Base-by-base conservation (phyloP, 2,888 invertebrate species). In the Trisateles emortualis region DNA sequence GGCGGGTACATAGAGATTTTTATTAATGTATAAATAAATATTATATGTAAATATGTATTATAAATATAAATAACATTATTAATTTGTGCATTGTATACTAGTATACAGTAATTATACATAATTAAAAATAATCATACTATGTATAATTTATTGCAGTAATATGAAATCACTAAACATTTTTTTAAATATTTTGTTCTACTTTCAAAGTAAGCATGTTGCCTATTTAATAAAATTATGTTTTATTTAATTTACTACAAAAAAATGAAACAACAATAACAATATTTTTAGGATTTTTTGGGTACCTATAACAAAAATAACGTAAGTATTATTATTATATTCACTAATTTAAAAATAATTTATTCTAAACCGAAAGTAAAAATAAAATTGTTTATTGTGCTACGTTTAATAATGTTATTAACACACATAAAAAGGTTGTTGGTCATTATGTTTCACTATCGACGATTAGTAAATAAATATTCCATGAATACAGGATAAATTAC, bases 61-160 rank as follows among this genome's bases (percentile, higher is more conserved):
- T n/a, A n/a, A n/a, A n/a, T n/a, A n/a, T n/a, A n/a, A n/a, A n/a
- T n/a, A n/a, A n/a, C n/a, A n/a, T 11, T 5, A 26, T 16, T 10
- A 6, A 17, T 16, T n/a, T 14, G 32, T 51, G 41, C 39, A 50
- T n/a, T 26, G 5, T 38, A 1, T 3, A 33, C 11, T 36, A 26
- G 8, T 8, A 49, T 33, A 14, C 14, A 19, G 3, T 22, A 47
- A 45, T 41, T 36, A 10, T 19, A 0, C 32, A 17, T 1, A 19
- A 32, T n/a, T 13, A 40, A 29, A 38, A 13, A n/a, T n/a, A n/a
- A n/a, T n/a, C n/a, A n/a, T n/a, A n/a, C n/a, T n/a, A n/a, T n/a
- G n/a, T n/a, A n/a, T n/a, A n/a, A n/a, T n/a, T n/a, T 9, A 41
- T 42, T 35, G 11, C 13, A 47, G 52, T 6, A n/a, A n/a, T 47